A percentile compares a stretch with the other conserved stretches of the same genome.
phyloP scores from a whole-genome alignment of 2,797 vertebrate genomes.

The Nothura maculosa region DNA sequence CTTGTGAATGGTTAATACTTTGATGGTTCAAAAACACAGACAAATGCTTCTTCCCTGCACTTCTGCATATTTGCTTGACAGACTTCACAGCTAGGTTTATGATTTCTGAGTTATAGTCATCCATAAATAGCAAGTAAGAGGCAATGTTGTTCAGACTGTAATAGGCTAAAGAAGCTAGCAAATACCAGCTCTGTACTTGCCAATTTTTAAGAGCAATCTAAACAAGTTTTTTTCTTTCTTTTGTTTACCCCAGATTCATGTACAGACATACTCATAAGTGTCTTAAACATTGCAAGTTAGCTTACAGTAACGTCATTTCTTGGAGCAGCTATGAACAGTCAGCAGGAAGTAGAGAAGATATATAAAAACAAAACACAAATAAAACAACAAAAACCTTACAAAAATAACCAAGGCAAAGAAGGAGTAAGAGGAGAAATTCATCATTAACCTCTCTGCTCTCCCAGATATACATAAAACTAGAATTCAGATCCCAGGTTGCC shows the following conservation, averaged over 20 bases:
- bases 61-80: neutral
- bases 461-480: rapidly evolving
- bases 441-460: neutral
- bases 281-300: neutral
- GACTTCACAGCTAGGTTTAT: neutral
- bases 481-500: neutral
- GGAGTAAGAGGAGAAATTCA: neutral
- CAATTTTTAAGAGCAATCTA: neutral
- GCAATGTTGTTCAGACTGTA: neutral
- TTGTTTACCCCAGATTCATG: neutral
- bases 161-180: neutral
- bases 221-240: neutral
- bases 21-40: neutral
- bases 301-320: neutral
- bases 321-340: neutral
- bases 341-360: neutral
- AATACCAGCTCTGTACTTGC: rapidly evolving
- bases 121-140: neutral
- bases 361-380: neutral
- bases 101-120: neutral
- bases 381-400: neutral
- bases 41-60: neutral
- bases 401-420: neutral
- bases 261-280: neutral
- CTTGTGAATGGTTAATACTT: neutral